Conservation (phyloP, 2,113 vertebrate species). For the Columba janthina region DNA sequence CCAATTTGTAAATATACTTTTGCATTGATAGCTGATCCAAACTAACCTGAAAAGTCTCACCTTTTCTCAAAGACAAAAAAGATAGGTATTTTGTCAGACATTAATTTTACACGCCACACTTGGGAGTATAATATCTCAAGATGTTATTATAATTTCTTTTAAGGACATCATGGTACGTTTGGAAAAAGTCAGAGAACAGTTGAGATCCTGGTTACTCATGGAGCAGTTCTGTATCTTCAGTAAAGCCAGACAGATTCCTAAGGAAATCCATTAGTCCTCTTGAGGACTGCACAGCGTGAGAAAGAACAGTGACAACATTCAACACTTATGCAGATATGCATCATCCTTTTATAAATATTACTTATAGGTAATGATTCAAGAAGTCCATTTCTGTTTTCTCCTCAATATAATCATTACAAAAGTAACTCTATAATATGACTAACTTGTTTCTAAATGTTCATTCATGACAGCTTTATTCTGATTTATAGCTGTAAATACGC, state of each 20-base stretch:
- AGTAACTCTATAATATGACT: background rate
- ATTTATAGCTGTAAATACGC: background rate
- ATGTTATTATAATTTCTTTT: background rate
- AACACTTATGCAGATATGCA: background rate
- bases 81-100: background rate
- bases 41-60: background rate
- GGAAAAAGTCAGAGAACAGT: background rate
- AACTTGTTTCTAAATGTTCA: background rate
- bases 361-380: background rate
- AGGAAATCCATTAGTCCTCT: background rate
- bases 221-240: background rate
- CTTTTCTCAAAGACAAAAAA: background rate
- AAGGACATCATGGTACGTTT: background rate
- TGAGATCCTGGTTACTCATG: background rate
- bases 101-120: background rate
- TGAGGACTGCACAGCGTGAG: background rate
- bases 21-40: background rate
- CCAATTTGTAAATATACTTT: background rate
- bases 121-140: background rate
- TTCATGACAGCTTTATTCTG: background rate
- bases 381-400: background rate
- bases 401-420: background rate
- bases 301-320: background rate
- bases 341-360: background rate
- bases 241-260: background rate